Conservation (phyloP, 2,113 vertebrate genomes). For the Hippoglossus stenolepis region DNA sequence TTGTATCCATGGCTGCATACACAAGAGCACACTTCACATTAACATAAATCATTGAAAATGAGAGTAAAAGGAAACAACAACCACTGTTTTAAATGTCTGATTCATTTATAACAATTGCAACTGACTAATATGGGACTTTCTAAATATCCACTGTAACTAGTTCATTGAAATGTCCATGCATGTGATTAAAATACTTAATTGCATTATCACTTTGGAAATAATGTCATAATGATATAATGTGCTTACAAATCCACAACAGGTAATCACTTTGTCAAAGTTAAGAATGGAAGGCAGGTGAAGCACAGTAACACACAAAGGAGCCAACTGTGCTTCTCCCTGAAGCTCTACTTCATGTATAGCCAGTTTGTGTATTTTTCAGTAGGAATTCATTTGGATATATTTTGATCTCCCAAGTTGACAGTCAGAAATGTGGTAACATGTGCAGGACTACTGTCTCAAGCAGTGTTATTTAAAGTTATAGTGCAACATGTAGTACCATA, state of each 20-base stretch:
- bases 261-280: constrained; percentile 20
- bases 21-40: neutral
- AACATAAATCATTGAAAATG: constrained; percentile 5
- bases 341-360: neutral
- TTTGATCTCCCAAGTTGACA: neutral
- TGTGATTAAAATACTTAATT: neutral
- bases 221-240: constrained; percentile 8
- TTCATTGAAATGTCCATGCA: neutral
- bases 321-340: constrained; percentile 28
- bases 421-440: neutral
- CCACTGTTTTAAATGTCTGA: neutral
- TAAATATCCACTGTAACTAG: neutral
- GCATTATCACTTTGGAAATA: constrained; percentile 13
- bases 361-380: neutral
- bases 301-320: neutral
- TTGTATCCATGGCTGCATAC: constrained; percentile 20
- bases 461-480: neutral
- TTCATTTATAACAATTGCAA: constrained; percentile 9
- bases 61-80: neutral
- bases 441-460: neutral
- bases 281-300: constrained; percentile 49
- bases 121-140: neutral
- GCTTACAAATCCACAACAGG: constrained; percentile 5
- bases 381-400: neutral
- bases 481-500: neutral